Percentiles rank a stretch among this genome's conserved stretches.
Conservation (phyloP, 2,797 vertebrate species). For the Chelonia mydas region DNA sequence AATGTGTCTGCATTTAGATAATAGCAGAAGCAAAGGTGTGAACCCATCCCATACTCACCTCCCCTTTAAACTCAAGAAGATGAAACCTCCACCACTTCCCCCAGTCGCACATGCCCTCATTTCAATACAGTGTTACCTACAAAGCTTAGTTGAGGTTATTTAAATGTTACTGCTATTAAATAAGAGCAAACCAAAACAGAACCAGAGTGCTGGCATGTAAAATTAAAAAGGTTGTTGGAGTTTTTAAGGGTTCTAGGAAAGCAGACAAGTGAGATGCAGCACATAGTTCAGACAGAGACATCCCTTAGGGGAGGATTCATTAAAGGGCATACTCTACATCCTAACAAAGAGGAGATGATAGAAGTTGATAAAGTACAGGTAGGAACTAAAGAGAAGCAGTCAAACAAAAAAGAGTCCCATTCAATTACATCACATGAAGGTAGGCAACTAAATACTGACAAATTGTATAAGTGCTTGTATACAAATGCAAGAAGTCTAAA, state of each 20-base stretch:
- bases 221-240: neutral
- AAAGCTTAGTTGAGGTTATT: neutral
- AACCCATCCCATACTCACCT: neutral
- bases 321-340: neutral
- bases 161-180: neutral
- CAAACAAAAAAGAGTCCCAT: neutral
- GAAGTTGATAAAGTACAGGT: neutral
- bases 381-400: neutral
- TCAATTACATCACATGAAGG: neutral
- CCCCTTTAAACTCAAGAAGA: neutral
- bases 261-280: neutral
- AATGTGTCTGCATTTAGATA: rapidly evolving
- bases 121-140: neutral
- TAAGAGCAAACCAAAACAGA: neutral
- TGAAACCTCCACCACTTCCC: neutral
- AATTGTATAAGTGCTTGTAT: neutral
- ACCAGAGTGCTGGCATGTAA: neutral
- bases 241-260: neutral
- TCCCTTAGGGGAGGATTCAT: neutral
- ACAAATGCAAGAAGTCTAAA: neutral
- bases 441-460: neutral
- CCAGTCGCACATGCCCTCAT: neutral
- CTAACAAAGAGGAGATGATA: neutral
- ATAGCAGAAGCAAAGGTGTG: neutral
- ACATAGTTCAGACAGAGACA: neutral